Evolutionary conservation across 2,113 vertebrate genomes (phyloP).

Genomic region (Penelope pileata): DNA sequence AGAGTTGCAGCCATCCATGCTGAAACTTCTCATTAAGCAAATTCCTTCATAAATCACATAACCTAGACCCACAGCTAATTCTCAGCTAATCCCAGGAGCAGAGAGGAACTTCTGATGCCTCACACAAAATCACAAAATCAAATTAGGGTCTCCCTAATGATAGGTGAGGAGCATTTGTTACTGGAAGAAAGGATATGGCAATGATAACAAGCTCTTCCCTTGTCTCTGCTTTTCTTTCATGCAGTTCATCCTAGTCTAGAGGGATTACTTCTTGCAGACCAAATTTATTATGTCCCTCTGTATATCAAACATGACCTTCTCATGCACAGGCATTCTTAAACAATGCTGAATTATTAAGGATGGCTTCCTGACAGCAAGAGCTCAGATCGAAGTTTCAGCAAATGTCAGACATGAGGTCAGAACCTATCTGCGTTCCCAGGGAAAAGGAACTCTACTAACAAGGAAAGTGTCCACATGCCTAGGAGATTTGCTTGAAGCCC

Average conservation of each 20-base stretch:
- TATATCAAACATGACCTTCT: not conserved
- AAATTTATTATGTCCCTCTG: not conserved
- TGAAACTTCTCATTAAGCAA: not conserved
- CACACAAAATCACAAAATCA: not conserved
- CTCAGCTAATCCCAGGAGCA: not conserved
- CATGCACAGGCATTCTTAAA: not conserved
- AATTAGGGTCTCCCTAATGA: not conserved
- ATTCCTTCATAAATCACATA: not conserved
- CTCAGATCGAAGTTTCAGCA: not conserved
- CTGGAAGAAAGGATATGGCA: not conserved
- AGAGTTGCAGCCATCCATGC: not conserved
- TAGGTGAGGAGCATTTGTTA: not conserved
- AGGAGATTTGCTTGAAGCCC: not conserved
- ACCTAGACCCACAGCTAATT: not conserved
- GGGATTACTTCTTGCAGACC: not conserved
- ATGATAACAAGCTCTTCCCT: not conserved
- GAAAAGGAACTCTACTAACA: not conserved
- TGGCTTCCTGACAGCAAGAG: not conserved
- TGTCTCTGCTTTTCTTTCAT: not conserved
- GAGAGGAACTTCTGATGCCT: not conserved
- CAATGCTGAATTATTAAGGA: constrained; percentile 5
- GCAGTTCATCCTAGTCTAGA: not conserved
- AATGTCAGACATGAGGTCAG: constrained; percentile 10
- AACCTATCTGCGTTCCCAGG: not conserved
- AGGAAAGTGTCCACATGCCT: not conserved